Evolutionary conservation across 30 jellyfish, hydroid and myxozoan genomes (phyloP).

Genomic region (Aurelia aurita): DNA sequence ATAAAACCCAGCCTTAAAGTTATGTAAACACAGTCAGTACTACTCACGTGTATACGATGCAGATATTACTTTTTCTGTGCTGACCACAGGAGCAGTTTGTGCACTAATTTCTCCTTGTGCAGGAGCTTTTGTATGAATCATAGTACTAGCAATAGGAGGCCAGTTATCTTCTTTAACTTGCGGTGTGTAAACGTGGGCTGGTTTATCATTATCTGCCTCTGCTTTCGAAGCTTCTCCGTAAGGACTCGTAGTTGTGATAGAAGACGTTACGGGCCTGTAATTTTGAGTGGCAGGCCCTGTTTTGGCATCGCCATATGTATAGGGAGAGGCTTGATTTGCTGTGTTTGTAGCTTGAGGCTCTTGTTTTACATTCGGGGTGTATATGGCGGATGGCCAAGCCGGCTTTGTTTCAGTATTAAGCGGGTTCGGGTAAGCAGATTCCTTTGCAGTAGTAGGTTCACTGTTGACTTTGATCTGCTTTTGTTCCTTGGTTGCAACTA

Average conservation of each 20-base stretch:
- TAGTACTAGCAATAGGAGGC: conserved; percentile 68
- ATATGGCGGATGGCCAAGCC: conserved; percentile 10
- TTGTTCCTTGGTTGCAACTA: too few species aligned
- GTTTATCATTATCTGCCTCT: background rate
- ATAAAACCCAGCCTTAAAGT: too few species aligned
- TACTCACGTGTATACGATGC: conserved; percentile 28
- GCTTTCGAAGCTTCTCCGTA: background rate
- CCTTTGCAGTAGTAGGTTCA: too few species aligned
- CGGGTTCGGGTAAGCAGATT: too few species aligned
- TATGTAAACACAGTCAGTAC: too few species aligned
- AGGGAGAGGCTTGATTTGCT: background rate
- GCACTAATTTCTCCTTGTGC: conserved; percentile 1
- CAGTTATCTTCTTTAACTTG: conserved; percentile 38
- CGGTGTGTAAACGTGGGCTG: conserved; percentile 59
- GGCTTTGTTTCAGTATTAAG: background rate
- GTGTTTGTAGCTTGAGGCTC: background rate
- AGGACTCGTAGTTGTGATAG: background rate
- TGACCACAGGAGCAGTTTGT: conserved; percentile 18
- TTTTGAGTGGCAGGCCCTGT: background rate
- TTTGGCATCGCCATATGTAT: background rate
- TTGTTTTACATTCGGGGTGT: background rate
- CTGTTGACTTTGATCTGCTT: too few species aligned
- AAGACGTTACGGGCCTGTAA: background rate
- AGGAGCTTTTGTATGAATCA: conserved; percentile 5
- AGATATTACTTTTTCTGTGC: conserved; percentile 1